Base-by-base conservation (phyloP, 2,888 invertebrate species). In the Phoronis australis region DNA sequence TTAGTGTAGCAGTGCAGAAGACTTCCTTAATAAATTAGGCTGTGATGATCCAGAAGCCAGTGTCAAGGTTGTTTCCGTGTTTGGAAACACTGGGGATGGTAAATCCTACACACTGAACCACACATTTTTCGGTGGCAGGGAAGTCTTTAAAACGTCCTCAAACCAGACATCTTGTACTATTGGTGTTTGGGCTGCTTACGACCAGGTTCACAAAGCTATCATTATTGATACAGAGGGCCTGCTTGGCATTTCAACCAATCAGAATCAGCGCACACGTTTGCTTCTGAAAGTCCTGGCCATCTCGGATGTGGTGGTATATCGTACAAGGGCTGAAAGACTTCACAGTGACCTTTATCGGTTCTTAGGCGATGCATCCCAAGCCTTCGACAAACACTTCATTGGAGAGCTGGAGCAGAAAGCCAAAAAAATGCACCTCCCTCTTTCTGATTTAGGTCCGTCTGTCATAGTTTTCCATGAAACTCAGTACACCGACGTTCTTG, bases 21-120 rank as follows among this genome's bases (percentile, higher is more conserved):
- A 76, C 15, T 78, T 78, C 55, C 47, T 68, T 3, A 51, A 60
- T 22, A 69, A 69, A 46, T 59, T 78, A 3, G 68, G 64, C 20
- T 76, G 75, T 63, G 64, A 64, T n/a, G 55, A 51, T 22, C n/a
- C n/a, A n/a, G 58, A 65, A 44, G 60, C 59, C 22, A 45, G 52
- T 20, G 83, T 88, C 15, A 88, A 88, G 78, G 88, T 88, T 18
- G 83, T 89, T 0, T 86, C 88, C 12, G 87, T 90, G 65, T 87
- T 89, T 77, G 90, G 90, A 2, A 89, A 88, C 66, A 87, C 87
- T 0, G 88, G 88, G 0, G 88, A 88, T 77, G 89, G 88, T 1
- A 89, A 89, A 76, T 88, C 88, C 2, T 82, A 85, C 65, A 87
- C 87, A 0, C 76, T 89, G 65, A 90, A 90, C 74, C 82, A 87